These are phyloP conservation scores for Trichechus manatus DNA, from an alignment of 2,113 vertebrate genomes.

Conservation along the genomic window DNA sequence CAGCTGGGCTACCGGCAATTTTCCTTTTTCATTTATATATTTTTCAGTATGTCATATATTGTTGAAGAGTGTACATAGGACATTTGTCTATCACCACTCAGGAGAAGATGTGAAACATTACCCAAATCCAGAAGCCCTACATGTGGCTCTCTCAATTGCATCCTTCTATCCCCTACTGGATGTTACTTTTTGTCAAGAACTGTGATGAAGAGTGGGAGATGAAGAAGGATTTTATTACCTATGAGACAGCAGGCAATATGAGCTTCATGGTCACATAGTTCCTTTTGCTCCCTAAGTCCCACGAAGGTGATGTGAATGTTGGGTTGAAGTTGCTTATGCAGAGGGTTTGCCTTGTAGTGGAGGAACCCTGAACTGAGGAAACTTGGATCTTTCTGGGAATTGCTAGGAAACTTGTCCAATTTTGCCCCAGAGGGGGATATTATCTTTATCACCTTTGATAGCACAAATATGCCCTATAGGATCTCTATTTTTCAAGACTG, in stretches of 20 bases:
- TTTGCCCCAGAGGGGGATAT: not conserved
- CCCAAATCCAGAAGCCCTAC: fast-evolving
- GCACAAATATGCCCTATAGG: not conserved
- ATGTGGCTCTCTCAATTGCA: not conserved
- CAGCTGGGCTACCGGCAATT: not conserved
- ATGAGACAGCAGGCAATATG: not conserved
- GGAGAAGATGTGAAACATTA: not conserved
- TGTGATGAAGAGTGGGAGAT: not conserved
- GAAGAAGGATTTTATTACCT: not conserved
- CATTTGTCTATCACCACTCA: not conserved
- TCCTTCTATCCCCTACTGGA: not conserved
- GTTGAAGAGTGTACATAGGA: not conserved
- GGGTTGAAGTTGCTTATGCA: not conserved
- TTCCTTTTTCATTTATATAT: not conserved
- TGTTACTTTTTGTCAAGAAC: not conserved
- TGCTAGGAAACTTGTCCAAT: not conserved
- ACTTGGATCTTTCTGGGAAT: not conserved
- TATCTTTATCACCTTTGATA: not conserved
- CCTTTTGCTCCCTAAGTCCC: fast-evolving
- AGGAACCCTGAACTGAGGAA: not conserved
- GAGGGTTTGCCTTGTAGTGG: not conserved
- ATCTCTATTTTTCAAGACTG: not conserved
- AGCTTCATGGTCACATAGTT: not conserved
- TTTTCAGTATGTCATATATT: not conserved
- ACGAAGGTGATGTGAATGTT: not conserved